These are phyloP conservation scores for Chironomus riparius DNA, from an alignment of 2,888 invertebrate species.

Conservation along the genomic window DNA sequence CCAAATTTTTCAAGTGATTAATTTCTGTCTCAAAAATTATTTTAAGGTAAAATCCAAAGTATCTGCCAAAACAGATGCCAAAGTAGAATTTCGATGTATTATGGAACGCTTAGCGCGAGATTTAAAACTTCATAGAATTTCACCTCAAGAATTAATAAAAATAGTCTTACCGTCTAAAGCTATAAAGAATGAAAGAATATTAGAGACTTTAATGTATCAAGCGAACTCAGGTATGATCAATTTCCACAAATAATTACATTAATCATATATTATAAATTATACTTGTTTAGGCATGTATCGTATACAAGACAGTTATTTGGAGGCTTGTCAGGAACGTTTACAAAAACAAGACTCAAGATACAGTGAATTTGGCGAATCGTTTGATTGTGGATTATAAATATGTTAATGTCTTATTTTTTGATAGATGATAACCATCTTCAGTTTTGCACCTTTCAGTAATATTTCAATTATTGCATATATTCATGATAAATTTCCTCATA, in stretches of 20 bases:
- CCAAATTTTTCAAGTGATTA: too few relatives aligned
- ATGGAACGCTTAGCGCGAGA: slow-evolving; percentile 87
- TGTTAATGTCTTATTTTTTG: not conserved
- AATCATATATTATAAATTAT: not conserved
- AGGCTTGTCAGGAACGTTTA: slow-evolving; percentile 76
- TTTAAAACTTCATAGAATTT: slow-evolving; percentile 79
- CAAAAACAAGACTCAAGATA: slow-evolving; percentile 82
- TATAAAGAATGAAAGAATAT: slow-evolving; percentile 82
- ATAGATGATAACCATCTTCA: not conserved
- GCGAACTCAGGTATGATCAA: slow-evolving; percentile 54
- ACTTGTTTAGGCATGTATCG: slow-evolving; percentile 65
- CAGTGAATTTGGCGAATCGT: slow-evolving; percentile 66
- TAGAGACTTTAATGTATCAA: slow-evolving; percentile 88
- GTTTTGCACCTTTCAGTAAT: not conserved
- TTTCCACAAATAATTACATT: not conserved
- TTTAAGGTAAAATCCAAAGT: slow-evolving; percentile 47
- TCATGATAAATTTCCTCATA: too few relatives aligned
- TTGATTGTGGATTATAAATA: slow-evolving; percentile 59
- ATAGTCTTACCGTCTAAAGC: slow-evolving; percentile 88
- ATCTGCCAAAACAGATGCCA: slow-evolving; percentile 72
- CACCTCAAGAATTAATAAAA: slow-evolving; percentile 86
- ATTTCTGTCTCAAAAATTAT: not conserved
- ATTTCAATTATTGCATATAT: too few relatives aligned
- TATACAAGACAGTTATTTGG: slow-evolving; percentile 77
- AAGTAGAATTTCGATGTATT: slow-evolving; percentile 82